A percentile compares a stretch with the other conserved stretches of the same genome.
Evolutionary conservation across 64 coral and sea anemone species (phyloP).

Genomic region (Stichodactyla mertensii): DNA sequence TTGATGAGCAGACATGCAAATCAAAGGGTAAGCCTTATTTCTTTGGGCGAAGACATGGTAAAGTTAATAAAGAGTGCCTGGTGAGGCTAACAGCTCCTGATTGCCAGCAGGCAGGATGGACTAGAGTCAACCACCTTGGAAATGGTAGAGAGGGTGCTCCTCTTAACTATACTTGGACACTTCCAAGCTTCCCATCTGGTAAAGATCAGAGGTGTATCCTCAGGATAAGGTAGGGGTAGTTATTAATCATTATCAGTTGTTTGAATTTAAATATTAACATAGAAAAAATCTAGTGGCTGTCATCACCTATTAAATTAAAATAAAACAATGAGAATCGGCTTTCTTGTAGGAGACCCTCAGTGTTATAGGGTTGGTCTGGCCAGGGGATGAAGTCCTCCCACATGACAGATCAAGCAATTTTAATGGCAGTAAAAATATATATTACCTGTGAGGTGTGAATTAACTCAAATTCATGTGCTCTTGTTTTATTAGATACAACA

Average conservation of each 20-base stretch:
- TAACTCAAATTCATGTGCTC: no score
- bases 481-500: conserved; percentile 73
- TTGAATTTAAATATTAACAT: no score
- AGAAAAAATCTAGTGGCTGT: no score
- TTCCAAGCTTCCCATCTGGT: conserved; percentile 77
- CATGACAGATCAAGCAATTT: no score
- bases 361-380: not conserved
- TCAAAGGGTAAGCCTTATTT: conserved; percentile 25
- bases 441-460: no score
- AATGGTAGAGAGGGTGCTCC: conserved; percentile 81
- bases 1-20: conserved; percentile 30
- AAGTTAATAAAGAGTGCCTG: conserved; percentile 65
- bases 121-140: conserved; percentile 96
- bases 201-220: conserved; percentile 67
- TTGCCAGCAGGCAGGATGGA: conserved; percentile 73
- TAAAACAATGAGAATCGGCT: no score
- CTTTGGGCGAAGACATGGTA: conserved; percentile 66
- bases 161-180: conserved; percentile 87
- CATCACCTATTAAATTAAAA: no score
- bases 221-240: conserved; percentile 72
- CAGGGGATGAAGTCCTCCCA: no score
- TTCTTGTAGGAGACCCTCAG: not conserved
- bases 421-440: no score
- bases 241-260: no score
- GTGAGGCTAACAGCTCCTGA: conserved; percentile 61